These are phyloP conservation scores for Zenarchopterus dispar DNA, from an alignment of 2,797 vertebrate species.

Conservation along the genomic window DNA sequence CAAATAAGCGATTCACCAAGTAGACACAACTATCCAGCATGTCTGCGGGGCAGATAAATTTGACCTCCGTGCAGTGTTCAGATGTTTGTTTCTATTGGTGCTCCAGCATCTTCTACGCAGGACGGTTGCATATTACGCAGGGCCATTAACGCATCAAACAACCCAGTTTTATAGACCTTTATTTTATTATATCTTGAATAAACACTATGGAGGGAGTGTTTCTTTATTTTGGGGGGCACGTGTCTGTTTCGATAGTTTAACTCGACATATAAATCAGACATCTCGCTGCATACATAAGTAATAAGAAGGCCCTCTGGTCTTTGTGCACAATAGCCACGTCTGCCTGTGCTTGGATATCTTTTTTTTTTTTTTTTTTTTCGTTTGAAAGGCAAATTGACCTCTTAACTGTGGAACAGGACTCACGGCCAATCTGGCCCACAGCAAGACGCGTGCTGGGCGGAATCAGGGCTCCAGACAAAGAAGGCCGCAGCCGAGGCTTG, in stretches of 20 bases:
- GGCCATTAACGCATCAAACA: constrained; percentile 8
- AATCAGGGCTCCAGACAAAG: constrained; percentile 79
- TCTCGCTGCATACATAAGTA: constrained; percentile 88
- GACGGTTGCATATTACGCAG: constrained; percentile 28
- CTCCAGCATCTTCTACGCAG: constrained; percentile 3
- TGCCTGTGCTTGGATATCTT: constrained; percentile 80
- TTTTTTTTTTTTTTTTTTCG: constrained; percentile 52
- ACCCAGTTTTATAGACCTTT: constrained; percentile 20
- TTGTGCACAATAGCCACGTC: constrained; percentile 82
- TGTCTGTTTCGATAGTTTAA: constrained; percentile 84
- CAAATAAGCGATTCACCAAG: not conserved
- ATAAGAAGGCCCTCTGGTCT: constrained; percentile 86
- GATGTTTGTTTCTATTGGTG: constrained; percentile 1
- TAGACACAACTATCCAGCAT: not conserved
- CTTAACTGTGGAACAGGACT: constrained; percentile 87
- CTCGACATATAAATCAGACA: constrained; percentile 85
- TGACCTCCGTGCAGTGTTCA: not conserved
- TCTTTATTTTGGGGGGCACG: constrained; percentile 79
- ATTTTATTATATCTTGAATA: constrained; percentile 57
- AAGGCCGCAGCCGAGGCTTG: constrained; percentile 58
- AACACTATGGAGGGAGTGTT: constrained; percentile 43
- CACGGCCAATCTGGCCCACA: constrained; percentile 89
- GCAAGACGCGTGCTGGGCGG: constrained; percentile 88
- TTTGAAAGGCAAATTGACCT: constrained; percentile 93
- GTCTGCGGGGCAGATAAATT: not conserved